A percentile compares a stretch with the other conserved stretches of the same genome.
phyloP scores from a whole-genome alignment of 2,797 vertebrate species.

The Lepilemur ruficaudatus region DNA sequence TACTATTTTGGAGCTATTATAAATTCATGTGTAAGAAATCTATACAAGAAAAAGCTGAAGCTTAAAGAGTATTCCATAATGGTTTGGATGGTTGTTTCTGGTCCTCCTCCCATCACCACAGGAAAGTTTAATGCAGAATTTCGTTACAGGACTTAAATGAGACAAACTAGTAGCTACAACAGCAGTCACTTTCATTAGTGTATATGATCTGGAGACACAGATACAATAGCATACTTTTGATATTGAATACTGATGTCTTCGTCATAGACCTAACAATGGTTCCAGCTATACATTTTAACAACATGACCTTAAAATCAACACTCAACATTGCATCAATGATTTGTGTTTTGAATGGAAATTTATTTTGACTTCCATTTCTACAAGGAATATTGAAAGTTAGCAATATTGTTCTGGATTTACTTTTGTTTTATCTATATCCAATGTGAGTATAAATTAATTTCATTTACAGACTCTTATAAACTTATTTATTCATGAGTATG shows the following conservation, averaged over 20 bases:
- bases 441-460: neutral
- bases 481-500: neutral
- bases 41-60: conserved; percentile 19
- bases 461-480: neutral
- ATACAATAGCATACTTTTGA: neutral
- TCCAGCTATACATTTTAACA: conserved; percentile 2
- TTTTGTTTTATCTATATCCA: neutral
- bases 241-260: neutral
- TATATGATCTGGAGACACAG: neutral
- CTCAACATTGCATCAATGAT: neutral
- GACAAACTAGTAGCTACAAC: neutral
- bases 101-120: neutral
- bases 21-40: conserved; percentile 24
- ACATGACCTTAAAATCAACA: neutral
- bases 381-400: neutral
- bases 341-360: conserved; percentile 16
- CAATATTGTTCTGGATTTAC: conserved; percentile 20
- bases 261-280: neutral
- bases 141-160: neutral
- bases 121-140: neutral
- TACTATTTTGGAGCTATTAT: conserved; percentile 21
- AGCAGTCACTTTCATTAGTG: neutral
- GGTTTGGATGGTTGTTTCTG: neutral
- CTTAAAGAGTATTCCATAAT: neutral
- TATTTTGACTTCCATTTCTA: conserved; percentile 27